phyloP scores from a whole-genome alignment of 1,140 invertebrate species.

The Leptopilina clavipes region DNA sequence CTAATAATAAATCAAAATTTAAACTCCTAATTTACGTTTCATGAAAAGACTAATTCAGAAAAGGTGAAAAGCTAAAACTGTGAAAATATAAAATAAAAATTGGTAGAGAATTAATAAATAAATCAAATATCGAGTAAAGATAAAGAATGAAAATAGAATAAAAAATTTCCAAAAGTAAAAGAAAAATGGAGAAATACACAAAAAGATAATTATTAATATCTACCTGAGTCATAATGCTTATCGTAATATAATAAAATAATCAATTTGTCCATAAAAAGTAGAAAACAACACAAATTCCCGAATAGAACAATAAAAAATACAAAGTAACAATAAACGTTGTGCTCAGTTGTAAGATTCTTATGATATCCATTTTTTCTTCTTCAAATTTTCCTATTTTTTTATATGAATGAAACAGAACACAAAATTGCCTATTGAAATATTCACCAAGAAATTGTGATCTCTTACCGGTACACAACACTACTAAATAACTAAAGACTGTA shows the following conservation, averaged over 20 bases:
- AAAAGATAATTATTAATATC: constrained; percentile 14
- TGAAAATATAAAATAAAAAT: background rate
- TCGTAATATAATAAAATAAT: constrained; percentile 42
- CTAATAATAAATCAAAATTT: no score
- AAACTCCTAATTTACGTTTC: no score
- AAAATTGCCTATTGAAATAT: background rate
- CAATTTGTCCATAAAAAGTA: constrained; percentile 63
- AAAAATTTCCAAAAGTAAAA: background rate
- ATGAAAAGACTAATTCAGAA: background rate
- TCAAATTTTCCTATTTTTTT: background rate
- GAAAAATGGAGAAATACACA: background rate
- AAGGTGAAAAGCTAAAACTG: background rate
- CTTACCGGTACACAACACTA: constrained; percentile 10
- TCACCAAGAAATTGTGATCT: background rate
- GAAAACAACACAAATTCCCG: constrained; percentile 57
- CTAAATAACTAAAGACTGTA: background rate
- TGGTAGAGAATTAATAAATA: no score
- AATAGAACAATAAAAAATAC: constrained; percentile 70
- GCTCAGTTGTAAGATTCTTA: constrained; percentile 61
- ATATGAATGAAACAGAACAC: background rate
- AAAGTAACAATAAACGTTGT: constrained; percentile 62
- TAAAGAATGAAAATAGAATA: background rate
- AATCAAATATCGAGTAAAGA: background rate
- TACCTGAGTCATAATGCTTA: constrained; percentile 33
- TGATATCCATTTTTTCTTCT: constrained; percentile 55